phyloP scores from a whole-genome alignment of 2,888 invertebrate genomes.

The Eupelmus urozonus region DNA sequence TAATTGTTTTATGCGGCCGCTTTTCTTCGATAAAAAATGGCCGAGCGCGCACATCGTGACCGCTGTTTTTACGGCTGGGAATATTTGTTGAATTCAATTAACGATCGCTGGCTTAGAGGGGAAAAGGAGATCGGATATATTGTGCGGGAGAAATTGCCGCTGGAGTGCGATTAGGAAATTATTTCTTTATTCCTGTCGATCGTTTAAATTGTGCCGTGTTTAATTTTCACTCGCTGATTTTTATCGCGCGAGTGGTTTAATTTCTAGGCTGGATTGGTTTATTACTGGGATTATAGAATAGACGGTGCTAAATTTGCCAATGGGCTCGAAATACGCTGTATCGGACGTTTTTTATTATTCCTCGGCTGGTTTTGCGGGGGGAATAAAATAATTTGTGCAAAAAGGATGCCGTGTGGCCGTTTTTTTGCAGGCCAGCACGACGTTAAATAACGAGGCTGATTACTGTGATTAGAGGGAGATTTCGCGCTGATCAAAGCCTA shows the following conservation, averaged over 20 bases:
- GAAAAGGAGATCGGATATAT: slow-evolving; percentile 33
- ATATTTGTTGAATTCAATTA: slow-evolving; percentile 47
- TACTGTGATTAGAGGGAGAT: too few relatives aligned
- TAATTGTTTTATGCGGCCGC: slow-evolving; percentile 52
- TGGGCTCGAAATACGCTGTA: too few relatives aligned
- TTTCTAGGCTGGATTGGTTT: not conserved
- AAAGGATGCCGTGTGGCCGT: too few relatives aligned
- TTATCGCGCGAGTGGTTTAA: slow-evolving; percentile 24
- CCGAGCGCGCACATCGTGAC: not conserved
- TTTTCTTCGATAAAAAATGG: not conserved
- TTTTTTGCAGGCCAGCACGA: too few relatives aligned
- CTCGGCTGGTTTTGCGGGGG: too few relatives aligned
- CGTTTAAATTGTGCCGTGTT: slow-evolving; percentile 40
- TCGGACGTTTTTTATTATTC: too few relatives aligned
- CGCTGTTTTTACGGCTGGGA: slow-evolving; percentile 28
- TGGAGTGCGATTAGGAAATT: slow-evolving; percentile 31
- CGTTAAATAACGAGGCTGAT: too few relatives aligned
- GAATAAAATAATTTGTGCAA: too few relatives aligned
- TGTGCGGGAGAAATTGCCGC: slow-evolving; percentile 18
- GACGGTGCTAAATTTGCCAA: slow-evolving; percentile 13
- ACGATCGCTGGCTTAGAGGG: not conserved
- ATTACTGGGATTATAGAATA: slow-evolving; percentile 17
- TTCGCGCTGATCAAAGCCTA: too few relatives aligned
- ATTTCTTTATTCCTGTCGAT: slow-evolving; percentile 41
- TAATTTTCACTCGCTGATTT: not conserved